Percentiles rank a stretch among this genome's conserved stretches.
These are phyloP conservation scores for Drosophila mauritiana DNA, from an alignment of 1,140 invertebrate genomes.

Conservation along the genomic window DNA sequence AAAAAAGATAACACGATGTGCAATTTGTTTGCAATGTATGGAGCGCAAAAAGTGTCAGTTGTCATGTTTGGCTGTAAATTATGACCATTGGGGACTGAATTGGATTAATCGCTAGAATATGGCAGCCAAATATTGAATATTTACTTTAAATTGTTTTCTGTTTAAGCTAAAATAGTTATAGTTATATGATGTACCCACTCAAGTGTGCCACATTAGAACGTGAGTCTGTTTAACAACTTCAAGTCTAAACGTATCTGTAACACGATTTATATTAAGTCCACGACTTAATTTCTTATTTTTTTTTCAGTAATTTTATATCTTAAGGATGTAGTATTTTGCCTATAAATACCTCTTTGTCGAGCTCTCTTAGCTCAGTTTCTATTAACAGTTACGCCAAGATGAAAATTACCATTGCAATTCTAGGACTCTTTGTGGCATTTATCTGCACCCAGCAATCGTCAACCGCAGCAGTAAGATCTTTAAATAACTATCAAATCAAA, in stretches of 20 bases:
- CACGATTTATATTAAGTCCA: neutral
- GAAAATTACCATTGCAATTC: constrained; percentile 4
- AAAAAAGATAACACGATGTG: neutral
- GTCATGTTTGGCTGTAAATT: constrained; percentile 12
- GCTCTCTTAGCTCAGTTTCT: neutral
- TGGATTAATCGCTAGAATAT: neutral
- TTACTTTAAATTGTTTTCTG: neutral
- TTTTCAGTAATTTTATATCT: too few species aligned
- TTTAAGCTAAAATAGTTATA: too few species aligned
- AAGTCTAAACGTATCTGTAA: too few species aligned
- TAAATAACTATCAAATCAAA: neutral
- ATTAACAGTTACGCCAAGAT: neutral
- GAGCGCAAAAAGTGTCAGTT: constrained; percentile 15
- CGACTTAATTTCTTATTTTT: neutral
- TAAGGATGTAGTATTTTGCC: too few species aligned
- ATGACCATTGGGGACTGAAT: neutral
- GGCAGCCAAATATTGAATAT: neutral
- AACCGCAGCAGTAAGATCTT: neutral
- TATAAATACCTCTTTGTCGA: neutral
- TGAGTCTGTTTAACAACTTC: too few species aligned
- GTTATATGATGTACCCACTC: too few species aligned
- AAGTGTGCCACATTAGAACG: too few species aligned
- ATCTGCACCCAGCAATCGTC: neutral
- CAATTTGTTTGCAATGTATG: constrained; percentile 7
- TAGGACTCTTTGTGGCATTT: neutral